Conservation (phyloP, 2,797 vertebrate species). For the Glyptemys insculpta region DNA sequence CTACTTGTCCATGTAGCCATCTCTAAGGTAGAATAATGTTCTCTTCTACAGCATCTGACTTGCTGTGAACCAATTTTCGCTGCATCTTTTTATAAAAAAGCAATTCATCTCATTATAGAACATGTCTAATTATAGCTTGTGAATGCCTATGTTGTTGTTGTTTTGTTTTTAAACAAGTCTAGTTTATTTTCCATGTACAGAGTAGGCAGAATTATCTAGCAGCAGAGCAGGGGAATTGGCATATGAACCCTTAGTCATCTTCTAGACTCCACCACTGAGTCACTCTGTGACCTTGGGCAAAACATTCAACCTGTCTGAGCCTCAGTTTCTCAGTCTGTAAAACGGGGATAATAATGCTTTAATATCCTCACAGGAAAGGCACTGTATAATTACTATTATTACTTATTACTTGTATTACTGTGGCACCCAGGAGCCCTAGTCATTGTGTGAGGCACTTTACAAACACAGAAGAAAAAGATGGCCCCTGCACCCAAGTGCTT, state of each 20-base stretch:
- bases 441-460: not conserved
- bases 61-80: conserved; percentile 46
- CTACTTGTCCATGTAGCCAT: not conserved
- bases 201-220: conserved; percentile 36
- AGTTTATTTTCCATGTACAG: conserved; percentile 52
- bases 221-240: conserved; percentile 53
- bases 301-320: conserved; percentile 46
- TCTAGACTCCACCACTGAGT: conserved; percentile 23
- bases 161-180: conserved; percentile 39
- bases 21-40: conserved; percentile 45
- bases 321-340: conserved; percentile 26
- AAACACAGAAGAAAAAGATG: not conserved
- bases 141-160: conserved; percentile 57
- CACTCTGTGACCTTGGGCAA: conserved; percentile 1
- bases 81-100: conserved; percentile 56
- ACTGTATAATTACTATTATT: conserved; percentile 48
- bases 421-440: not conserved
- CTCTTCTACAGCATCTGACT: conserved; percentile 36
- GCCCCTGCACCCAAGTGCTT: not conserved
- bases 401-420: not conserved
- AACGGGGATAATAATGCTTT: not conserved
- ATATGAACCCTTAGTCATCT: conserved; percentile 46
- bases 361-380: conserved; percentile 25
- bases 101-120: conserved; percentile 51
- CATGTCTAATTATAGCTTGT: conserved; percentile 59